Base-by-base conservation (phyloP, 2,888 invertebrate genomes). In the Drosophila acutilabella region DNA sequence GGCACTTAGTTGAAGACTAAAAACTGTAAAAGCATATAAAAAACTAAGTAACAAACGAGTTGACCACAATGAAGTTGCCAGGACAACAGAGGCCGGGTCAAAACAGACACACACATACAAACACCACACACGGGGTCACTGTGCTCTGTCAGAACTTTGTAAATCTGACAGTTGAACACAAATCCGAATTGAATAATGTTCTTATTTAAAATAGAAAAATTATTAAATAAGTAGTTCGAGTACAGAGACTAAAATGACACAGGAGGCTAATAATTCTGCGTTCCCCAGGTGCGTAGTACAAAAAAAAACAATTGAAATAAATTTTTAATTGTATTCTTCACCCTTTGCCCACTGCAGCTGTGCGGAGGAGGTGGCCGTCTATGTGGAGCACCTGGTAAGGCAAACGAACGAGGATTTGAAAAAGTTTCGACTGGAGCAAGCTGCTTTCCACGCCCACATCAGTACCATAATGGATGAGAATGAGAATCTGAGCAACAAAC, bases 381-480 rank as follows among this genome's bases (percentile, higher is more conserved):
- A 80, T 64, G 87, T 89, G 72, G 92, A 91, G 44, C 81, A 79
- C 13, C 45, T 92, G 52, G 77, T 91, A 23, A 79, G 64, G 38
- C 81, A 85, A 58, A 91, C 91, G 30, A 88, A 85, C 65, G 59
- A 80, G 33, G 90, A 91, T 62, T 78, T 91, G 50, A 76, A 80
- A 23, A 76, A 79, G 45, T 90, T 90, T 74, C 84, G 78, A 20
- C 77, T 82, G 64, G 78, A 93, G 85, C 90, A 93, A 89, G 59
- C 74, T 48, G 64, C 86, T 59, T 57, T 90, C 78, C 73, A 89
- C 47, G 61, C 75, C n/a, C 89, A 93, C 73, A 83, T 93, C 30
- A 80, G 81, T 20, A 81, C 66, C 10, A 81, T 93, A 36, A 54
- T 93, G 4, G 79, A 88, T 44, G 93, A 93, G 72, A 93, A 93